A percentile compares a stretch with the other conserved stretches of the same genome.
phyloP scores from a whole-genome alignment of 2,888 invertebrate species.

The Drosophila nr. medialis region DNA sequence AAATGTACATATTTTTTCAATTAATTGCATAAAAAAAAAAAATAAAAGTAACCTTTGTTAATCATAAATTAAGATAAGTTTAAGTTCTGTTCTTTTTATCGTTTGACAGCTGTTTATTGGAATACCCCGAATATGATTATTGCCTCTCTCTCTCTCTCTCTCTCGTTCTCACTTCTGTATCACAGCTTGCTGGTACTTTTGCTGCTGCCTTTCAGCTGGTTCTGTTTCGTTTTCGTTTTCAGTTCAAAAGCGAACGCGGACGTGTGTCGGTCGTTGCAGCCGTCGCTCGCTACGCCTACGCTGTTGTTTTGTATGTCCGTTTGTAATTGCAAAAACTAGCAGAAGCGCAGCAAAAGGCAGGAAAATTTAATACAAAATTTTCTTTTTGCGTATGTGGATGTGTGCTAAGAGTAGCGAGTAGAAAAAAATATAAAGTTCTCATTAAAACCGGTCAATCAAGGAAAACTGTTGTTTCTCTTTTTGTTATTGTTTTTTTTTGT shows the following conservation, averaged over 20 bases:
- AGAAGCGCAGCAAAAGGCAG: slow-evolving; percentile 45
- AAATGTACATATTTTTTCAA: background rate
- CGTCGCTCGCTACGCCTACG: slow-evolving; percentile 59
- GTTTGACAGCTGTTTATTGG: slow-evolving; percentile 23
- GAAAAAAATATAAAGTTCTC: slow-evolving; percentile 33
- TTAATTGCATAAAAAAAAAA: background rate
- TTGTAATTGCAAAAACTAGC: slow-evolving; percentile 70
- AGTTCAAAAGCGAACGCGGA: slow-evolving; percentile 62
- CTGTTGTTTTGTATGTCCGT: slow-evolving; percentile 56
- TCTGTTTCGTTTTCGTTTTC: slow-evolving; percentile 51
- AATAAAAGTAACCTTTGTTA: background rate
- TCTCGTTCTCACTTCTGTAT: slow-evolving; percentile 15
- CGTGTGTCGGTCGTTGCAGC: slow-evolving; percentile 60
- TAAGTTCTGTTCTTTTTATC: background rate
- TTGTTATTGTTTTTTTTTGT: slow-evolving; percentile 42
- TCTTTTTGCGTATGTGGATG: slow-evolving; percentile 43
- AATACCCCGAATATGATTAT: slow-evolving; percentile 21
- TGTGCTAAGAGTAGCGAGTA: slow-evolving; percentile 34
- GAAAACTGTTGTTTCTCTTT: slow-evolving; percentile 37
- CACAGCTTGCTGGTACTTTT: slow-evolving; percentile 39
- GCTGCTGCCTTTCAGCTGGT: slow-evolving; percentile 42
- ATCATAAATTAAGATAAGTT: background rate
- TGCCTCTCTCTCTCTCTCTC: slow-evolving; percentile 14
- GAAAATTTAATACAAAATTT: slow-evolving; percentile 52
- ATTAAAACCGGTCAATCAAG: slow-evolving; percentile 31